Evolutionary conservation across 2,888 invertebrate species (phyloP).

Genomic region (Helicoverpa assulta): DNA sequence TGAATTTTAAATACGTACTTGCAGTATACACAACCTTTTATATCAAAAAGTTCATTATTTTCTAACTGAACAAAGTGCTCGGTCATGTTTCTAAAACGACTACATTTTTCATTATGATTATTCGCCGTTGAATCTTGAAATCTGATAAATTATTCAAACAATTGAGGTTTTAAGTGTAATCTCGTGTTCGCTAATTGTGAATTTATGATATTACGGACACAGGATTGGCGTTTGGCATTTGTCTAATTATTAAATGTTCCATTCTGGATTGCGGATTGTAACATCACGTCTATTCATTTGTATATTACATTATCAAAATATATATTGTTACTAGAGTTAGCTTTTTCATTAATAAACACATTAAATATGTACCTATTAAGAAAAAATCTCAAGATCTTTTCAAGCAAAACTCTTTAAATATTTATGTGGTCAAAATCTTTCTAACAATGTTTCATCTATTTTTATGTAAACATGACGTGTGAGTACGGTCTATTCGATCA

Average conservation of each 20-base stretch:
- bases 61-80: slow-evolving; percentile 43
- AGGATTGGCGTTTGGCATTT: slow-evolving; percentile 12
- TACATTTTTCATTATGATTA: slow-evolving; percentile 42
- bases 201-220: slow-evolving; percentile 7
- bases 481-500: background rate
- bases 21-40: slow-evolving; percentile 1
- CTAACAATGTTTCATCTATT: slow-evolving; percentile 1
- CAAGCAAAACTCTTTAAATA: background rate
- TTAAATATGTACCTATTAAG: background rate
- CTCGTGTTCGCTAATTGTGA: slow-evolving; percentile 27
- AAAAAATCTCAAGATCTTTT: background rate
- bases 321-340: background rate
- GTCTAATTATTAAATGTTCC: slow-evolving; percentile 5
- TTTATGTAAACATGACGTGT: slow-evolving; percentile 1
- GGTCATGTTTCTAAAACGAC: slow-evolving; percentile 35
- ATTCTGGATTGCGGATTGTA: too few species aligned
- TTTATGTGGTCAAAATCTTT: background rate
- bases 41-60: slow-evolving; percentile 36
- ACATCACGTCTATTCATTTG: too few species aligned
- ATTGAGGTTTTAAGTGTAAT: slow-evolving; percentile 23
- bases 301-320: too few species aligned
- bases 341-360: background rate
- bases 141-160: slow-evolving; percentile 20
- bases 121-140: slow-evolving; percentile 17
- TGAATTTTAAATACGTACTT: slow-evolving; percentile 8